Evolutionary conservation across 2,888 invertebrate genomes (phyloP).

Genomic region (Petrophora chlorosata): DNA sequence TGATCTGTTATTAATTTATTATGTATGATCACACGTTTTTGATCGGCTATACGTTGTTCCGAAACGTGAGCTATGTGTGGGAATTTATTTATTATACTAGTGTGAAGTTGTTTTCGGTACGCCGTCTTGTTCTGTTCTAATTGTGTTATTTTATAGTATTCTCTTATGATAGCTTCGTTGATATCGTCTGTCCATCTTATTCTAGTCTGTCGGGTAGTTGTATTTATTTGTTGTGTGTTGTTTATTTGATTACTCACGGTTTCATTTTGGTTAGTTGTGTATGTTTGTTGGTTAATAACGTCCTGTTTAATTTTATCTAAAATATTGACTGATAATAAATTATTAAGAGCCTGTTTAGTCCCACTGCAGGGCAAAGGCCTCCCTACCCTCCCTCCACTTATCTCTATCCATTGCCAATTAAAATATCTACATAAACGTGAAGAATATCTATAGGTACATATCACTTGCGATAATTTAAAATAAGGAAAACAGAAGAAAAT

Average conservation of each 20-base stretch:
- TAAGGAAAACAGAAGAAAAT: too few relatives aligned
- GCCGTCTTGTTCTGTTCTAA: slow-evolving; percentile 14
- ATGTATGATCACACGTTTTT: background rate
- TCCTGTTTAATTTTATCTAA: background rate
- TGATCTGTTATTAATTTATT: background rate
- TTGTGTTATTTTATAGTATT: slow-evolving; percentile 10
- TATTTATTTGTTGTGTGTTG: background rate
- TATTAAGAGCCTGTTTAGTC: too few relatives aligned
- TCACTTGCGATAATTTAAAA: too few relatives aligned
- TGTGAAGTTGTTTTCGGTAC: background rate
- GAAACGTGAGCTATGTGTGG: background rate
- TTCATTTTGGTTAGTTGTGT: background rate
- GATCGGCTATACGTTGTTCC: background rate
- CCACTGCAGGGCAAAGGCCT: too few relatives aligned
- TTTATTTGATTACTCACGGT: background rate
- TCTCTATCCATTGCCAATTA: too few relatives aligned
- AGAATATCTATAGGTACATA: too few relatives aligned
- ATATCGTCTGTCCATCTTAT: slow-evolving; percentile 9
- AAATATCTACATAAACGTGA: too few relatives aligned
- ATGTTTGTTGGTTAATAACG: background rate
- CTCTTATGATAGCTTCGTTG: slow-evolving; percentile 14
- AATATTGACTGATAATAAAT: background rate
- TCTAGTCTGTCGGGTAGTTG: too few relatives aligned
- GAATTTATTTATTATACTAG: slow-evolving; percentile 1
- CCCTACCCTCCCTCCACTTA: too few relatives aligned